Evolutionary conservation across 2,113 vertebrate species (phyloP), one percentile per base, ranked within the genome.

Genomic region (Syngnathoides biaculeatus): DNA sequence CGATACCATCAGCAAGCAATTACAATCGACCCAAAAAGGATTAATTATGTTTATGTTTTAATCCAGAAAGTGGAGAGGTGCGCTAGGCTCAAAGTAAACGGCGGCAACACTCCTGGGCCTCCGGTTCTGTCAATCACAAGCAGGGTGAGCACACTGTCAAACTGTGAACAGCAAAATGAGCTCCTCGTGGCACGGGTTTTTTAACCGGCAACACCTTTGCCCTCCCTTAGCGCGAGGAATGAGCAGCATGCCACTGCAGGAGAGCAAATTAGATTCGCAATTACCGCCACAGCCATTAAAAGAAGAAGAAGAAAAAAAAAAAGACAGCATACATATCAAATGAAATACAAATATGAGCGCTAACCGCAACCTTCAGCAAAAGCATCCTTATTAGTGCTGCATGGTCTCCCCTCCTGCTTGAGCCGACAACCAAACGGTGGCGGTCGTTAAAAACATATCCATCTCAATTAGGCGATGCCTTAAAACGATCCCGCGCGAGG

Each of bases 371-470:
- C 89, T 86, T 86, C 60, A 71, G 80, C 85, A 81, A 79, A 40
- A 59, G 69, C 56, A 71, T 81, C 74, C 79, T 80, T 82, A 90
- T 89, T 87, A 90, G 64, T 13, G n/a, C 50, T 19, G 74, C 63
- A 17, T 53, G 22, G 43, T 74, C 55, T 65, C 14, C 2, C 13
- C 65, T 20, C 59, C 72, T 68, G 39, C 65, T 77, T 84, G 73
- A 83, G 86, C 74, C 75, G 70, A 65, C 73, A 78, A 76, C 78
- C 71, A 76, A 78, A 81, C 53, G 62, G 68, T 68, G 39, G 77
- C 63, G 69, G 69, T 85, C 84, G 91, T 91, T 91, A 91, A 90
- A 89, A 89, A 88, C 81, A 75, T 72, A 87, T 91, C 74, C 74
- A 83, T 92, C 86, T 88, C 87, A 87, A 87, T 90, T 89, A 89